phyloP scores from a whole-genome alignment of 2,113 vertebrate species.

The Isichthys henryi region DNA sequence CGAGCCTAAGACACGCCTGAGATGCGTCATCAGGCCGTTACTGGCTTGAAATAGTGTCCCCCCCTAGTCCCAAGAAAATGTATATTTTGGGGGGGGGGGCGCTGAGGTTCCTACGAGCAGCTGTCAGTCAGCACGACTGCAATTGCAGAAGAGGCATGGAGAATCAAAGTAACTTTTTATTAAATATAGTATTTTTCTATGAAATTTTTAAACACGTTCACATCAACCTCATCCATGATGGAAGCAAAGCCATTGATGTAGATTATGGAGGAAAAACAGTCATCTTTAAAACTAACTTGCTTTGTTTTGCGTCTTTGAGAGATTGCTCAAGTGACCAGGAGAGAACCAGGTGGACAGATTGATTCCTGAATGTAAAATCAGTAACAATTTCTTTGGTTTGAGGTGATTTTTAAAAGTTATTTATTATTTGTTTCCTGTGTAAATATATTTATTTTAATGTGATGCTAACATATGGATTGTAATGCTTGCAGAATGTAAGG shows the following conservation, averaged over 20 bases:
- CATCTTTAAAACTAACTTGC: neutral
- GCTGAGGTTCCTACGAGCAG: neutral
- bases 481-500: constrained; percentile 78
- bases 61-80: neutral
- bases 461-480: constrained; percentile 75
- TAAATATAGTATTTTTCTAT: neutral
- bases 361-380: constrained; percentile 7
- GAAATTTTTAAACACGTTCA: neutral
- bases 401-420: constrained; percentile 75
- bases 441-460: constrained; percentile 86
- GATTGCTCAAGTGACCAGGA: constrained; percentile 54
- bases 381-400: constrained; percentile 55
- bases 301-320: neutral
- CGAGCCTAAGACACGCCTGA: neutral
- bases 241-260: constrained; percentile 4
- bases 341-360: constrained; percentile 56
- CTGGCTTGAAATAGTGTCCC: neutral
- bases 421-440: constrained; percentile 72
- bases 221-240: neutral
- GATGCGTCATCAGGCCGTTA: neutral
- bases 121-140: neutral
- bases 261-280: neutral
- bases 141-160: neutral
- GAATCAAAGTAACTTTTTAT: neutral
- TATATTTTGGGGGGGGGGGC: neutral